Evolutionary conservation across 92 coral and sea anemone species (phyloP).

Genomic region (Bergia sp.): DNA sequence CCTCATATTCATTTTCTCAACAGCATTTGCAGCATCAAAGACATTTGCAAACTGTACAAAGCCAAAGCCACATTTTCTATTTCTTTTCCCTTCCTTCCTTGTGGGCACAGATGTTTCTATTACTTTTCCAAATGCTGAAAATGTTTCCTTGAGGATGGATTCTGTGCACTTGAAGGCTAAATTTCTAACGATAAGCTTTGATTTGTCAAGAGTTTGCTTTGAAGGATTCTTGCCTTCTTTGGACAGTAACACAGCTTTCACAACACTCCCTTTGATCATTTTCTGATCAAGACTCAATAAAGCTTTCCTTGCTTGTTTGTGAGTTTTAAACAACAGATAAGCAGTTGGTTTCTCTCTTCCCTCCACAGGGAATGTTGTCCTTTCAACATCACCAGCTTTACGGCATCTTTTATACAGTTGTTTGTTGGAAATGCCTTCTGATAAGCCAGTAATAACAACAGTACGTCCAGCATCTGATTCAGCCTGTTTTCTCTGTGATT

Average conservation of each 20-base stretch:
- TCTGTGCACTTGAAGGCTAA: slow-evolving; percentile 88
- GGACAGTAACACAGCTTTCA: slow-evolving; percentile 72
- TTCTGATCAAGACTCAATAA: slow-evolving; percentile 66
- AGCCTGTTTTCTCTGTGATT: slow-evolving; percentile 70
- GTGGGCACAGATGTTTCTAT: slow-evolving; percentile 73
- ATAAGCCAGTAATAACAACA: slow-evolving; percentile 73
- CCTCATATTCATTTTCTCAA: slow-evolving; percentile 80
- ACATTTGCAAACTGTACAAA: slow-evolving; percentile 91
- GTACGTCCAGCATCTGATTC: slow-evolving; percentile 79
- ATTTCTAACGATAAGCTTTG: slow-evolving; percentile 86
- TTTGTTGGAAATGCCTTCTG: slow-evolving; percentile 62
- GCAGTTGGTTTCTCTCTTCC: slow-evolving; percentile 78
- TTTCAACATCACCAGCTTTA: slow-evolving; percentile 71
- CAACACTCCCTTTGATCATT: slow-evolving; percentile 66
- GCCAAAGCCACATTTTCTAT: slow-evolving; percentile 81
- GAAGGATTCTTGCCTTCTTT: slow-evolving; percentile 69
- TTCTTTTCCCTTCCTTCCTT: slow-evolving; percentile 70
- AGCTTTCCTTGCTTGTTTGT: slow-evolving; percentile 82
- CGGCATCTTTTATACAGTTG: slow-evolving; percentile 80
- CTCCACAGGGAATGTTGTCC: slow-evolving; percentile 79
- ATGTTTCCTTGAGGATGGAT: slow-evolving; percentile 65
- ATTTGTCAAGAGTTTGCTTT: slow-evolving; percentile 71
- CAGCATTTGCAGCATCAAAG: slow-evolving; percentile 93
- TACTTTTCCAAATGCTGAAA: slow-evolving; percentile 77
- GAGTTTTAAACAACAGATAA: slow-evolving; percentile 63